Percentiles rank a stretch among this genome's conserved stretches.
Conservation (phyloP, 2,113 vertebrate species). For the Nothoprocta perdicaria region DNA sequence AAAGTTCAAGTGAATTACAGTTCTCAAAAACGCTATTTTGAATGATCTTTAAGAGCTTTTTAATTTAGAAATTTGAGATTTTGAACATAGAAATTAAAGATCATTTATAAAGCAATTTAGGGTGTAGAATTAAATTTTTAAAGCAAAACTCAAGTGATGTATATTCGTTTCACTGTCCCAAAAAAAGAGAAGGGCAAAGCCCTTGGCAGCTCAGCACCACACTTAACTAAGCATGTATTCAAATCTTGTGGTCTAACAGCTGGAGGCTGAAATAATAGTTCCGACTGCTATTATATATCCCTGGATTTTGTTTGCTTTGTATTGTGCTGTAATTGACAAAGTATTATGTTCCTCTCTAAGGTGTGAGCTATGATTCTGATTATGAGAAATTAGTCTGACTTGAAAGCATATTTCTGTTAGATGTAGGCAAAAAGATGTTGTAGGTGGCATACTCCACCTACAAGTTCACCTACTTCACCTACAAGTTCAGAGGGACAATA, state of each 20-base stretch:
- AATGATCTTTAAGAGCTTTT: not conserved
- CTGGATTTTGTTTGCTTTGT: not conserved
- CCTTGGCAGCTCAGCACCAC: not conserved
- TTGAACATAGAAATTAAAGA: not conserved
- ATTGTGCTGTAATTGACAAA: not conserved
- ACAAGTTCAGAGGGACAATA: not conserved
- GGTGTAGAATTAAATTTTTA: not conserved
- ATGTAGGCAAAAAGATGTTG: not conserved
- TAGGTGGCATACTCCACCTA: not conserved
- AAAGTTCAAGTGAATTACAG: not conserved
- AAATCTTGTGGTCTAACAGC: not conserved
- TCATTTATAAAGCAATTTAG: not conserved
- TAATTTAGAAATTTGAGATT: not conserved
- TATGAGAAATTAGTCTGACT: not conserved
- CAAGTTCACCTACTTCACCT: not conserved
- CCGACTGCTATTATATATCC: not conserved
- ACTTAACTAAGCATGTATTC: not conserved
- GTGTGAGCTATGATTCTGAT: not conserved
- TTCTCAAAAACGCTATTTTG: not conserved
- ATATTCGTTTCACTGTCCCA: not conserved
- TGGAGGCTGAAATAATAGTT: not conserved
- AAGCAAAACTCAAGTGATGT: not conserved
- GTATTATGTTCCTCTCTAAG: not conserved
- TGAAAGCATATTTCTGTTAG: not conserved
- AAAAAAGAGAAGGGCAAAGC: not conserved